A percentile compares a stretch with the other conserved stretches of the same genome.
These are phyloP conservation scores for Pelecanus crispus DNA, from an alignment of 2,113 vertebrate species.

Conservation along the genomic window DNA sequence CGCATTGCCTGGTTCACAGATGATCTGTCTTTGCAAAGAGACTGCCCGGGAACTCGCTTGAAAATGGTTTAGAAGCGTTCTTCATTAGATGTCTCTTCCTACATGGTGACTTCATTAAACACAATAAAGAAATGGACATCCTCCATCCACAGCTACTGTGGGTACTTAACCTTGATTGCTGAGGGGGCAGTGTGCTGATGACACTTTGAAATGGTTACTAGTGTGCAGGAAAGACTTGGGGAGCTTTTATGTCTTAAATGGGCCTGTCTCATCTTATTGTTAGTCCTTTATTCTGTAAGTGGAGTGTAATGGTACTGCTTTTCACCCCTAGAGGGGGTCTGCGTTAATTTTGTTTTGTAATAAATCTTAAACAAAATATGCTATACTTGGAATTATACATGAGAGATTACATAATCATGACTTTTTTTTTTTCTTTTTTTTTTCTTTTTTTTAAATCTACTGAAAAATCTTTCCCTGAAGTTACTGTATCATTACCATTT, in stretches of 20 bases:
- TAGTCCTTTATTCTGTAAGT: not conserved
- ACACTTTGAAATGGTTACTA: not conserved
- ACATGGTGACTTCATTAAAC: not conserved
- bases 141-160: not conserved
- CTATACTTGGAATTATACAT: not conserved
- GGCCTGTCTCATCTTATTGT: not conserved
- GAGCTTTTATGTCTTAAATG: not conserved
- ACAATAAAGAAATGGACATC: not conserved
- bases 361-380: not conserved
- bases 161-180: not conserved
- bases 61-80: not conserved
- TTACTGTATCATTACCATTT: not conserved
- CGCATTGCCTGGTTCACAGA: rapidly evolving
- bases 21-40: not conserved
- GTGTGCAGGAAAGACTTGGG: not conserved
- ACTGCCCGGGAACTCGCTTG: not conserved
- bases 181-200: not conserved
- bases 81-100: not conserved
- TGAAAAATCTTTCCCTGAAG: not conserved
- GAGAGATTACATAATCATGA: not conserved
- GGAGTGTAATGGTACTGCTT: not conserved
- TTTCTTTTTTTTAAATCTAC: not conserved
- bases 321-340: not conserved
- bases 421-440: not conserved
- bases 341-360: not conserved